Percentiles rank a stretch among this genome's conserved stretches.
Conservation (phyloP, 2,888 invertebrate genomes). For the Entomobrya multifasciata region DNA sequence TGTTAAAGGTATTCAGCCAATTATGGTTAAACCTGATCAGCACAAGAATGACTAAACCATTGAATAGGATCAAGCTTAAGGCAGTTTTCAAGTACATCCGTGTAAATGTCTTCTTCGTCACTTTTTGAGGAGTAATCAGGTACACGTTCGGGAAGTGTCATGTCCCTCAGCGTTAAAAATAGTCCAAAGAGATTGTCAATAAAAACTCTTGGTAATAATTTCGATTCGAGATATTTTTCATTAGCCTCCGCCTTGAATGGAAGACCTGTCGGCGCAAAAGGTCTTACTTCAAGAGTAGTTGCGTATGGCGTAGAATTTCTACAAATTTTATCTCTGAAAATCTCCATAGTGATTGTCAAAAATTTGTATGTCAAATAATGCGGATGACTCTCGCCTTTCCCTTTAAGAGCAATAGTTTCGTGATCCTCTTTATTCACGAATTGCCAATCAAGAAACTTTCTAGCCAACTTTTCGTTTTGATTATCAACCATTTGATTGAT, state of each 20-base stretch:
- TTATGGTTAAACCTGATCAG: constrained; percentile 61
- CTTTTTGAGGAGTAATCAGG: constrained; percentile 10
- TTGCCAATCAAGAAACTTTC: constrained; percentile 34
- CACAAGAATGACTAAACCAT: constrained; percentile 56
- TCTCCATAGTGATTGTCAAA: constrained; percentile 20
- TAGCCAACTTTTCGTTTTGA: constrained; percentile 37
- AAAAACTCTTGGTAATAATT: constrained; percentile 25
- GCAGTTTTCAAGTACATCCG: constrained; percentile 32
- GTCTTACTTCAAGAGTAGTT: not conserved
- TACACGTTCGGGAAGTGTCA: constrained; percentile 8
- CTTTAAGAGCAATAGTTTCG: not conserved
- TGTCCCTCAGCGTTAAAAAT: constrained; percentile 39
- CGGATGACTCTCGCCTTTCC: not conserved
- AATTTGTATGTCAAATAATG: not conserved
- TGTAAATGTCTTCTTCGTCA: constrained; percentile 20
- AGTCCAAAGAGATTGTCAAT: constrained; percentile 8
- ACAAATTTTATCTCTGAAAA: constrained; percentile 50
- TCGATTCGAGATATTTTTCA: not conserved
- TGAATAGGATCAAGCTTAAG: not conserved
- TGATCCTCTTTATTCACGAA: not conserved
- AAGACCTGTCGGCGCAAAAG: not conserved
- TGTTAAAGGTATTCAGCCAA: too few species aligned
- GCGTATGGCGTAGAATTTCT: constrained; percentile 35
- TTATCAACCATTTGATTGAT: not conserved
- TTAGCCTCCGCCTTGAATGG: not conserved